A percentile compares a stretch with the other conserved stretches of the same genome.
Conservation (phyloP, 2,797 vertebrate species). For the Artibeus lituratus region DNA sequence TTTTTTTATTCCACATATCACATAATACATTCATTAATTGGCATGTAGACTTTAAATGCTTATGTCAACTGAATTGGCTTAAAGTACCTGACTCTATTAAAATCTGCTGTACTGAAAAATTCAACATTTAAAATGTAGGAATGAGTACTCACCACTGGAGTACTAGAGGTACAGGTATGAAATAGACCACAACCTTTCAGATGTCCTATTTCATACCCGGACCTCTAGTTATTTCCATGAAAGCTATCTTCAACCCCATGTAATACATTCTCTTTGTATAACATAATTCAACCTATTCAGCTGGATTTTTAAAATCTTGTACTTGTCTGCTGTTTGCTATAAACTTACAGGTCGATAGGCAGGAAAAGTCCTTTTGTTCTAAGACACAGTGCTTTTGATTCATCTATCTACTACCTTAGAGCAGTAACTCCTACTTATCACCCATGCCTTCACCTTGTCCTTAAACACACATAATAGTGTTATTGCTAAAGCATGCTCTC, state of each 20-base stretch:
- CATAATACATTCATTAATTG: background rate
- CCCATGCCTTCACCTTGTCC: background rate
- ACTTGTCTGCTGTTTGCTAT: background rate
- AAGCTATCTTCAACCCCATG: background rate
- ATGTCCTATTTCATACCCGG: background rate
- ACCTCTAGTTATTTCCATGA: background rate
- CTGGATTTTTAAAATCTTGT: background rate
- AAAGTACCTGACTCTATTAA: background rate
- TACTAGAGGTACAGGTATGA: background rate
- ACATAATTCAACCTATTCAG: background rate
- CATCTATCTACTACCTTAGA: background rate
- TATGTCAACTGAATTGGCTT: background rate
- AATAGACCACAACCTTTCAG: background rate
- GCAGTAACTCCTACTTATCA: background rate
- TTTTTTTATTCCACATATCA: background rate
- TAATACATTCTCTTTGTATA: background rate
- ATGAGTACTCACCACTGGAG: background rate
- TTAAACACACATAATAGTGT: background rate
- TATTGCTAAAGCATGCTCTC: background rate
- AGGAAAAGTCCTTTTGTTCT: background rate
- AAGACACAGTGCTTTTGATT: background rate
- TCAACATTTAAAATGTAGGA: background rate
- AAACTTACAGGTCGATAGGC: background rate
- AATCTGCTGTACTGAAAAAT: background rate
- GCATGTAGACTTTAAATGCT: background rate